phyloP scores from a whole-genome alignment of 92 coral and sea anemone genomes.

The Epizoanthus scotinus region DNA sequence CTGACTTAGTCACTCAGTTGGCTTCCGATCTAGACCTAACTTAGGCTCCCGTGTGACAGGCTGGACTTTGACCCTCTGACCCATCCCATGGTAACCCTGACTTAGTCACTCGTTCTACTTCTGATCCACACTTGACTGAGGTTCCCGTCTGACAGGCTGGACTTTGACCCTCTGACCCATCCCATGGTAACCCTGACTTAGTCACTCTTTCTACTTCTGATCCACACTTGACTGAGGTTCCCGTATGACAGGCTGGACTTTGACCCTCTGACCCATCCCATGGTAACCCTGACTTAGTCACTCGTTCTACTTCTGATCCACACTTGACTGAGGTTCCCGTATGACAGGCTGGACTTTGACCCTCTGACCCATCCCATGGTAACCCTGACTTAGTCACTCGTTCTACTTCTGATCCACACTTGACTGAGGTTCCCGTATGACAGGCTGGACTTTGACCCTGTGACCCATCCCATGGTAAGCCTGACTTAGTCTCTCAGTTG shows the following conservation, averaged over 20 bases:
- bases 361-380: background rate
- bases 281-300: too few species aligned
- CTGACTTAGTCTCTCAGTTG: background rate
- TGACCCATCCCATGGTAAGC: background rate
- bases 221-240: too few species aligned
- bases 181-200: constrained; percentile 1
- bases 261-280: too few species aligned
- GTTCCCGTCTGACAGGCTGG: background rate
- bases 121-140: background rate
- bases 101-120: background rate
- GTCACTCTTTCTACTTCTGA: too few species aligned
- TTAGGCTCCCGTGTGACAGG: too few species aligned
- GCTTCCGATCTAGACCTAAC: too few species aligned
- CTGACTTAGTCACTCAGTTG: background rate
- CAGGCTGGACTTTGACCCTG: too few species aligned
- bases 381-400: too few species aligned
- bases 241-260: too few species aligned
- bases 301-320: background rate
- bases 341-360: constrained; percentile 1
- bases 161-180: constrained; percentile 5
- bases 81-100: too few species aligned
- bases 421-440: too few species aligned
- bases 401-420: too few species aligned
- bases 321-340: background rate
- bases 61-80: background rate